Evolutionary conservation across 2,888 invertebrate species (phyloP).

Genomic region (Tetranychus piercei): DNA sequence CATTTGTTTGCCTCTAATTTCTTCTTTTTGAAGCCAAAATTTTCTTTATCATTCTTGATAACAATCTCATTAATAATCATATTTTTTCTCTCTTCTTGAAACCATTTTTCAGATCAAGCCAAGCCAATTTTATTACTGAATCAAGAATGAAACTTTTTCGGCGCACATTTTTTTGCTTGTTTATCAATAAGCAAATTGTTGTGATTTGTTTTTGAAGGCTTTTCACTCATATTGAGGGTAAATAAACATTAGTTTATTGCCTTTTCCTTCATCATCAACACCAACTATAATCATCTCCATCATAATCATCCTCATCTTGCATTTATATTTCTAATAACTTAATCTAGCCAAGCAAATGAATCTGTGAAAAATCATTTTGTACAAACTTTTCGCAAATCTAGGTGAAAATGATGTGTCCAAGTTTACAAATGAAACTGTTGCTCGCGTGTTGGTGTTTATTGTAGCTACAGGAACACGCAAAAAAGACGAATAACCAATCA

Average conservation of each 20-base stretch:
- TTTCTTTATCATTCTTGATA: neutral
- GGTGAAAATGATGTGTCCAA: neutral
- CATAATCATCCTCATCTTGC: neutral
- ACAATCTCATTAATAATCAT: neutral
- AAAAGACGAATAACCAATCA: no score
- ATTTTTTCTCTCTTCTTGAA: neutral
- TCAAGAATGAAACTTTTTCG: no score
- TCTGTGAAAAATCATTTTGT: neutral
- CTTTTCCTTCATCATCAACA: neutral
- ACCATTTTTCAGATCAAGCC: no score
- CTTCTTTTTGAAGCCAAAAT: neutral
- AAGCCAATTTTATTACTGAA: no score
- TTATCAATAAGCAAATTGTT: neutral
- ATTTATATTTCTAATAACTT: neutral
- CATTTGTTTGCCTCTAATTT: neutral
- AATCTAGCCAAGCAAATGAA: neutral
- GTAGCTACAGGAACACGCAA: no score
- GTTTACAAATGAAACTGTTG: neutral
- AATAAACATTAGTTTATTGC: constrained; percentile 1
- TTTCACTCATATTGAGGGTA: neutral
- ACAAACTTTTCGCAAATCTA: neutral
- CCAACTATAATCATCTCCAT: neutral
- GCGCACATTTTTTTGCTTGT: neutral
- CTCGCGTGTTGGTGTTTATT: neutral
- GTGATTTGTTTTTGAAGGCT: neutral